phyloP scores from a whole-genome alignment of 53 echinoderm and acorn worm genomes.

The Pentamera pediparva region DNA sequence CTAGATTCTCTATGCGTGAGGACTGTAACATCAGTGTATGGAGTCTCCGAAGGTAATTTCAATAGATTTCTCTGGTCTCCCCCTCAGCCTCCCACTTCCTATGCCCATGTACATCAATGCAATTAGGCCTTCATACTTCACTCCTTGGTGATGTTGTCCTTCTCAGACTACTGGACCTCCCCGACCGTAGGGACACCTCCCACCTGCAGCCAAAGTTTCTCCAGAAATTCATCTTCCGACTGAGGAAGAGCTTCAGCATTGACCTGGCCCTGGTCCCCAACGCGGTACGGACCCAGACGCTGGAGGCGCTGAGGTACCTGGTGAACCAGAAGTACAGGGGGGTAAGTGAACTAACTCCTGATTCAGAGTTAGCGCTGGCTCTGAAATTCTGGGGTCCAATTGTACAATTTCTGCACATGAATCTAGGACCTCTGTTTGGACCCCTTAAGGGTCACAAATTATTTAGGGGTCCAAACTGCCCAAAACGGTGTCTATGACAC shows the following conservation, averaged over 20 bases:
- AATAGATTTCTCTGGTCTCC: neutral
- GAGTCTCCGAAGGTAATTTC: no score
- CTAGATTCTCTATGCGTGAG: no score
- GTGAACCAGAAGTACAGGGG: neutral
- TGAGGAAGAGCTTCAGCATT: slow-evolving; percentile 12
- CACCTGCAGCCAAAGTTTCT: neutral
- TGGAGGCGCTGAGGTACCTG: slow-evolving; percentile 3
- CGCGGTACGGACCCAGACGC: neutral
- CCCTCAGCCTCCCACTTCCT: neutral
- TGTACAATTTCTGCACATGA: no score
- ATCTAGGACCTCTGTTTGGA: no score
- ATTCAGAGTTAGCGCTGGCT: no score
- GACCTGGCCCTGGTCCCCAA: neutral
- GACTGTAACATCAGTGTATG: neutral
- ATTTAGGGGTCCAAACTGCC: no score
- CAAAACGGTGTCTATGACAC: no score
- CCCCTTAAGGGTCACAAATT: no score
- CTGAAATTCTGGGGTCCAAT: no score
- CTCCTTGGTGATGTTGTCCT: neutral
- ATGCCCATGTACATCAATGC: neutral
- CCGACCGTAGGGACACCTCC: neutral
- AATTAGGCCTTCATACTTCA: neutral
- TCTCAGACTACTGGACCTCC: neutral
- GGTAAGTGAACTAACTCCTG: no score
- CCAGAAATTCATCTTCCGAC: neutral